Evolutionary conservation across 2,113 vertebrate genomes (phyloP).

Genomic region (Lipotes vexillifer): DNA sequence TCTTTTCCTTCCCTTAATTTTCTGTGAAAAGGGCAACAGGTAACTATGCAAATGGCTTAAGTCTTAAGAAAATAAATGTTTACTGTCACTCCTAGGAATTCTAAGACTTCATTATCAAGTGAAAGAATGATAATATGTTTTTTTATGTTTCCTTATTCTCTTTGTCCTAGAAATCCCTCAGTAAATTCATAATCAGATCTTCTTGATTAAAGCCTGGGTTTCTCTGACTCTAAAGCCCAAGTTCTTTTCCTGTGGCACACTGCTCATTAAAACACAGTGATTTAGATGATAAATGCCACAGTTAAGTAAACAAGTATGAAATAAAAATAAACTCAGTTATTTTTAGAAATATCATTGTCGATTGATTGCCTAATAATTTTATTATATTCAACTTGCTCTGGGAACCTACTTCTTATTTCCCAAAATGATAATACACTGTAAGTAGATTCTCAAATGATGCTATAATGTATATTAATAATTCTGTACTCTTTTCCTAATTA

Average conservation of each 20-base stretch:
- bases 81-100: not conserved
- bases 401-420: not conserved
- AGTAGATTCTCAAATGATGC: not conserved
- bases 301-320: not conserved
- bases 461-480: not conserved
- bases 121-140: not conserved
- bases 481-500: not conserved
- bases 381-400: not conserved
- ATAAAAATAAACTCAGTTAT: constrained; percentile 2
- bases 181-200: constrained; percentile 17
- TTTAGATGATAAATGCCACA: not conserved
- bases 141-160: constrained; percentile 19
- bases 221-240: not conserved
- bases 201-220: not conserved
- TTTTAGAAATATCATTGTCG: constrained; percentile 6
- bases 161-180: constrained; percentile 6
- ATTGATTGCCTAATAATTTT: constrained; percentile 14
- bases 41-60: not conserved
- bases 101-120: not conserved
- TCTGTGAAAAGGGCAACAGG: not conserved
- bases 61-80: constrained; percentile 41
- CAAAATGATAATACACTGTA: not conserved
- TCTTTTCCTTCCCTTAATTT: not conserved
- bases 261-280: constrained; percentile 4
- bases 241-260: not conserved